Base-by-base conservation (phyloP, 2,888 invertebrate species). In the Disparrhopalites patrizii region DNA sequence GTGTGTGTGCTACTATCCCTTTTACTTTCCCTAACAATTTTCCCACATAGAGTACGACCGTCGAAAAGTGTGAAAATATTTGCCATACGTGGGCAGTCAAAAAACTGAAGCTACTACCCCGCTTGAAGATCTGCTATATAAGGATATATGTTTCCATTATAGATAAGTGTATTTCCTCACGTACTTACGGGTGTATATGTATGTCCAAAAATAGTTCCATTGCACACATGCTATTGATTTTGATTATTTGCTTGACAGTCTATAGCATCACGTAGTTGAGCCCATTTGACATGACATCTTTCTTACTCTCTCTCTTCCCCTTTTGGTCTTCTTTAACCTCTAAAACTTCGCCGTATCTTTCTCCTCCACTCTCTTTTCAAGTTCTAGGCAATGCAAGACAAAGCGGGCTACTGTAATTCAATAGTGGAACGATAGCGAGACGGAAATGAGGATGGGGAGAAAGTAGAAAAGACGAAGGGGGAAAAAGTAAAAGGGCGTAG, bases 211-310 rank as follows among this genome's bases (percentile, higher is more conserved):
- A n/a, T n/a, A n/a, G n/a, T 54, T 54, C 54, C 15, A 54, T 54
- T 27, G 54, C 30, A 54, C 54, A 28, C 54, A 30, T 54, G 28
- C 28, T 54, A 54, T 54, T 54, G 54, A 54, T 54, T 54, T 54
- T 54, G 54, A 54, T 54, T 54, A 54, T 54, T 54, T 28, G 54
- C 30, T 30, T 54, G 54, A 54, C 31, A 54, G 5, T 28, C n/a
- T 28, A 54, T 28, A 25, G 30, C 54, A n/a, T n/a, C n/a, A n/a
- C 30, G 20, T 54, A 30, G 54, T 28, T 28, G 54, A 54, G 54
- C 54, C 54, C 54, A 54, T 54, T 54, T 40, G 40, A 40, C 40
- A 40, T 54, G 54, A 30, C 54, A 28, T 54, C 54, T 54, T 31
- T 28, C 28, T 54, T 28, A n/a, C 52, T 2, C 25, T 52, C 52